phyloP scores from a whole-genome alignment of 2,888 invertebrate species.

The Diloba caeruleocephala region DNA sequence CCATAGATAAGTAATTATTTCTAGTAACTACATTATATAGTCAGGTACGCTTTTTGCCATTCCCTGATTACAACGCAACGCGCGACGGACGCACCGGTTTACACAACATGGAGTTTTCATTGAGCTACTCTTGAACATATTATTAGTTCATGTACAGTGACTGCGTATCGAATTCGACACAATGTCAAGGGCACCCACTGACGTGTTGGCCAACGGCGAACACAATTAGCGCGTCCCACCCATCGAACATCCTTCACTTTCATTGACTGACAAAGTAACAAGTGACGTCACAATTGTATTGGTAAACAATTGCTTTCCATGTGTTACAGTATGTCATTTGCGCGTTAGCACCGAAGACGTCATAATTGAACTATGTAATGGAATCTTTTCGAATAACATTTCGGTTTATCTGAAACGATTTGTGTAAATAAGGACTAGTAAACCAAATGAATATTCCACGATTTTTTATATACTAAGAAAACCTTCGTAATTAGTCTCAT shows the following conservation, averaged over 20 bases:
- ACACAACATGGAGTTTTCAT: slow-evolving; percentile 1
- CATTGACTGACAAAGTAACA: slow-evolving; percentile 39
- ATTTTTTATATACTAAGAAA: not conserved
- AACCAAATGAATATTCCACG: slow-evolving; percentile 2
- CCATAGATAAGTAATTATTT: no score
- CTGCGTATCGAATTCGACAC: slow-evolving; percentile 17
- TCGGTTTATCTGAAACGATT: slow-evolving; percentile 12
- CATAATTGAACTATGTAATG: slow-evolving; percentile 1
- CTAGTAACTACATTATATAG: no score
- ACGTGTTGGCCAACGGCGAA: slow-evolving; percentile 21
- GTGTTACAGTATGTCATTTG: not conserved
- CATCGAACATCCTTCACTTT: slow-evolving; percentile 46
- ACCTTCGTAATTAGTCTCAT: not conserved
- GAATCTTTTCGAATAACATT: slow-evolving; percentile 4
- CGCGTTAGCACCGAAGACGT: not conserved
- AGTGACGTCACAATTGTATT: slow-evolving; percentile 31
- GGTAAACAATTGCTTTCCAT: slow-evolving; percentile 29
- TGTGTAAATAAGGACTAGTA: not conserved
- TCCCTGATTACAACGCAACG: not conserved
- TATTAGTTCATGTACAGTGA: slow-evolving; percentile 14
- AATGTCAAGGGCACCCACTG: slow-evolving; percentile 55
- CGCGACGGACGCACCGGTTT: no score
- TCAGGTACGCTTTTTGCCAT: no score
- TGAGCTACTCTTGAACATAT: slow-evolving; percentile 3
- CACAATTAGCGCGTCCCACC: slow-evolving; percentile 51